Base-by-base conservation (phyloP, 2,888 invertebrate genomes). In the Lycia hirtaria region DNA sequence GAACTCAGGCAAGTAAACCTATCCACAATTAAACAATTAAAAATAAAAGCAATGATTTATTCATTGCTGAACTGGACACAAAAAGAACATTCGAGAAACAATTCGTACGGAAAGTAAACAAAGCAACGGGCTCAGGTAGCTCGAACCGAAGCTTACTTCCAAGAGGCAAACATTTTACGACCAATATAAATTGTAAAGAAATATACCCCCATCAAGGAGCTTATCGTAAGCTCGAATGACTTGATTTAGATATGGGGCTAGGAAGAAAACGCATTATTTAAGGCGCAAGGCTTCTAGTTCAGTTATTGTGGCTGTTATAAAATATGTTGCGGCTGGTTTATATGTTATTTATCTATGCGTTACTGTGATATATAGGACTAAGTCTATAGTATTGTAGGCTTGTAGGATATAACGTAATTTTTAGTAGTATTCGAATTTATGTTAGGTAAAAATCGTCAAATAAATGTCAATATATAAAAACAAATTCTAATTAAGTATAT, bases 151-250 rank as follows among this genome's bases (percentile, higher is more conserved):
- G 58, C 66, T 66, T 71, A 65, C 67, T 47, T 40, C 45, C 50
- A 45, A 60, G 68, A 67, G 62, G 59, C 61, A 66, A 71, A 67
- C 65, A 66, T 72, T 75, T 75, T 75, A 75, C 71, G 73, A 72
- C 72, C 72, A 68, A 65, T 64, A 72, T 75, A 75, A 75, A 73
- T 74, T 71, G 70, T 70, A 69, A 71, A 71, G 73, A 75, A 71
- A 70, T 71, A 70, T 73, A 64, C 54, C 59, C 73, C 68, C 72
- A 75, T 75, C 68, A 65, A 70, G 60, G 57, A 62, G 65, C 64
- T 72, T 72, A 69, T 68, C 69, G 47, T 56, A 48, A 58, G 55
- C 55, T 52, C 20, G 54, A 59, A 49, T 52, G 51, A 47, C 55
- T 60, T 60, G 60, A 60, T 60, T 60, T 60, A 60, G 48, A 48